Percentiles rank a stretch among this genome's conserved stretches.
Evolutionary conservation across 2,113 vertebrate genomes (phyloP).

Genomic region (Meleagris gallopavo): DNA sequence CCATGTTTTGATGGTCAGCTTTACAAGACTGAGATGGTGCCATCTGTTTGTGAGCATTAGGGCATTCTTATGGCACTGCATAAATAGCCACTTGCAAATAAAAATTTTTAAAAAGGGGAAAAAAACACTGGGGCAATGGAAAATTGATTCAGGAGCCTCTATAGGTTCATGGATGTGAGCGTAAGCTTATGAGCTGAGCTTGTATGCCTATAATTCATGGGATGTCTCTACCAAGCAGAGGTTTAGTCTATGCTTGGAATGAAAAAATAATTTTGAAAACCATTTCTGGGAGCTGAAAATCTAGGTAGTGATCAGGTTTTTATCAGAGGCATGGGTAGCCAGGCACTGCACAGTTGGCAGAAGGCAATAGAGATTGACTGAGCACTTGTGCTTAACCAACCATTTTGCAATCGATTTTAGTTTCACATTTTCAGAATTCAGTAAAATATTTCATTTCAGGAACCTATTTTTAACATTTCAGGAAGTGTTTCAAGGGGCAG

Average conservation of each 20-base stretch:
- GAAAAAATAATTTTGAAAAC: not conserved
- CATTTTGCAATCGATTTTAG: conserved; percentile 32
- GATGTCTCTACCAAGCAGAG: not conserved
- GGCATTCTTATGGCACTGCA: not conserved
- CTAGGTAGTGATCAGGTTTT: not conserved
- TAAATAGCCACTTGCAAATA: not conserved
- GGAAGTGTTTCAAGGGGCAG: not conserved
- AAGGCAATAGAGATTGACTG: not conserved
- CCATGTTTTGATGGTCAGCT: not conserved
- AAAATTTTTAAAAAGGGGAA: not conserved
- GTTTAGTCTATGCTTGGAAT: not conserved
- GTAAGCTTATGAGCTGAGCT: not conserved
- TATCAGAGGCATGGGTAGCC: not conserved
- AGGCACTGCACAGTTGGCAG: not conserved
- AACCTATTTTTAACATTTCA: conserved; percentile 23
- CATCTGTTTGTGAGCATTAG: not conserved
- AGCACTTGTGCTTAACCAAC: conserved; percentile 7
- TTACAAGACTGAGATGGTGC: not conserved
- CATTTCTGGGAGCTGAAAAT: not conserved
- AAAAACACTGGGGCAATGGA: not conserved
- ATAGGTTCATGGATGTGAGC: not conserved
- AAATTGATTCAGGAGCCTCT: not conserved
- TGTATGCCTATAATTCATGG: not conserved
- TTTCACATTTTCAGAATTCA: conserved; percentile 25
- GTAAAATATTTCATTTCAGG: not conserved